Evolutionary conservation across 2,797 vertebrate genomes (phyloP).

Genomic region (Helostoma temminkii): DNA sequence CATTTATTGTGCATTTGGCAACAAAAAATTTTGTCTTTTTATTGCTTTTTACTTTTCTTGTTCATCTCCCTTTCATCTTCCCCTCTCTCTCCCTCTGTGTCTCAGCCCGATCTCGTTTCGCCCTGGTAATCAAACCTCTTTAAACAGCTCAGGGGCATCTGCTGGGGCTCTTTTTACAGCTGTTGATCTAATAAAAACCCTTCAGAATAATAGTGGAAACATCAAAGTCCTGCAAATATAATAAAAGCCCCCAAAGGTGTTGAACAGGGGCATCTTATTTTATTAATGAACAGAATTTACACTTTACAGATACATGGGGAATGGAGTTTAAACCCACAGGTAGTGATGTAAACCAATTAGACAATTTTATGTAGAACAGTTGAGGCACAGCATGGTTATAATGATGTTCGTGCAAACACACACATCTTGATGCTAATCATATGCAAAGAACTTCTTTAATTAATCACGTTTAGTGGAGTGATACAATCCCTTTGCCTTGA

Average conservation of each 20-base stretch:
- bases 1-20: conserved; percentile 15
- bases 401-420: conserved; percentile 63
- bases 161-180: conserved; percentile 54
- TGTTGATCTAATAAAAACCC: conserved; percentile 68
- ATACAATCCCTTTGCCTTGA: conserved; percentile 60
- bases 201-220: conserved; percentile 49
- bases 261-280: conserved; percentile 51
- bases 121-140: conserved; percentile 32
- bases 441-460: conserved; percentile 74
- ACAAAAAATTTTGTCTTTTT: conserved; percentile 24
- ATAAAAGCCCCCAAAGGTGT: conserved; percentile 55
- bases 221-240: conserved; percentile 71
- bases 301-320: conserved; percentile 47
- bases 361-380: conserved; percentile 59
- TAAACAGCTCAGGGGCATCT: conserved; percentile 55
- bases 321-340: conserved; percentile 54
- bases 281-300: conserved; percentile 65
- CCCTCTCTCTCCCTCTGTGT: conserved; percentile 4
- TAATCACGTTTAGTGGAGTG: conserved; percentile 69
- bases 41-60: conserved; percentile 22
- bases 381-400: conserved; percentile 50
- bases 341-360: conserved; percentile 74
- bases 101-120: conserved; percentile 33
- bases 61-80: conserved; percentile 32
- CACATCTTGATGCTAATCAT: conserved; percentile 62